Evolutionary conservation across 2,113 vertebrate species (phyloP), one percentile per base, ranked within the genome.

Genomic region (Tetraodon nigroviridis): DNA sequence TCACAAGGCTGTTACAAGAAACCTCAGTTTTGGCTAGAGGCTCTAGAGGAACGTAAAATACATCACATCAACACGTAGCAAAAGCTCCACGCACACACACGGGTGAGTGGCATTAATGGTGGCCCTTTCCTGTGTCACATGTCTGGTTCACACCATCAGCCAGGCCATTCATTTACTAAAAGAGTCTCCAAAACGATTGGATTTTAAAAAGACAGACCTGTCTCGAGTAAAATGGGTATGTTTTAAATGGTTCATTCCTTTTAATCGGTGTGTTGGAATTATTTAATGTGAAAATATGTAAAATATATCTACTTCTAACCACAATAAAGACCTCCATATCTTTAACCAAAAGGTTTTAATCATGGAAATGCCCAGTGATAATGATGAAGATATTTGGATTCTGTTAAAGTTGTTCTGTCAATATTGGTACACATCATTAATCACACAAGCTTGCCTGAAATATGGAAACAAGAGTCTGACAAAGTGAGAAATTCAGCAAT

Each of bases 121-220:
- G 58, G 64, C 59, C 46, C 41, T 55, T 69, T 84, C 69, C 71
- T 80, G 79, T 82, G 63, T 67, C 55, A 42, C 69, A 81, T 83
- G 82, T 85, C 85, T 86, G 87, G 63, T 79, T 83, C 82, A 67
- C 63, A 75, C 81, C 66, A 76, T 76, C 70, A 57, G 54, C 61
- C 72, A 69, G 58, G 56, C 61, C 72, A 71, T 81, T 77, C 55
- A 78, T 69, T 76, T 80, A 73, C 64, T 13, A 82, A 53, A 73
- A 72, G 61, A 76, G 59, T 11, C 32, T 37, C 32, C 32, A 37
- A 37, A 11, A 11, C 12, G 32, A 37, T 37, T 37, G 7, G 32
- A 12, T 11, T 4, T 12, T 37, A 11, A 11, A 32, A 11, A 37
- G 32, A 37, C 32, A 12, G 32, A 37, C 32, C 32, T 10, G 11